Conservation (phyloP, 2,113 vertebrate species). For the Coregonus clupeaformis region DNA sequence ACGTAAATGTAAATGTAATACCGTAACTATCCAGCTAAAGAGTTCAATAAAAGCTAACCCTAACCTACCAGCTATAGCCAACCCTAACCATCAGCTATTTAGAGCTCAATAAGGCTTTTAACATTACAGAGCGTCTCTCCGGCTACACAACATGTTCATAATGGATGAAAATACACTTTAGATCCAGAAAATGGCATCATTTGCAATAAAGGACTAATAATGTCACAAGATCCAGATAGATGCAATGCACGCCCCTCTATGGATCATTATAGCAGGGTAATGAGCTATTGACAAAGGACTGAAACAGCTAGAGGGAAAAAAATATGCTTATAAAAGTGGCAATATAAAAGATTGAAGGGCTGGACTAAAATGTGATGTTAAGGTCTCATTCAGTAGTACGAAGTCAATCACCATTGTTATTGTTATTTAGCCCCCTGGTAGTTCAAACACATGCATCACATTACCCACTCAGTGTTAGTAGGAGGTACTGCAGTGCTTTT, state of each 20-base stretch:
- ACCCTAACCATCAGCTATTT: background rate
- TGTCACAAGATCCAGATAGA: background rate
- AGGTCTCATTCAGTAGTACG: background rate
- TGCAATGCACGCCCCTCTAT: background rate
- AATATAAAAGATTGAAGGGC: background rate
- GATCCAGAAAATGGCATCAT: background rate
- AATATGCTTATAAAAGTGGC: background rate
- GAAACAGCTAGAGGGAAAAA: constrained; percentile 12
- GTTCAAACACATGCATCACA: background rate
- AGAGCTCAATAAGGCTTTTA: background rate
- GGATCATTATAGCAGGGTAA: background rate
- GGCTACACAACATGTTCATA: constrained; percentile 1
- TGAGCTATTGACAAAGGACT: background rate
- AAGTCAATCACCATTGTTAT: background rate
- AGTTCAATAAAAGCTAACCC: no score
- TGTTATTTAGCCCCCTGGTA: background rate
- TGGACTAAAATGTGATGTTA: background rate
- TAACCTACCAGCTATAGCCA: no score
- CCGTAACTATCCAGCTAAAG: background rate
- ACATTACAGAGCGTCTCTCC: constrained; percentile 4
- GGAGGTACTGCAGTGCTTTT: background rate
- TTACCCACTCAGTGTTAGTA: background rate
- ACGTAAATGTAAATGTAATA: no score
- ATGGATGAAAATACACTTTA: background rate
- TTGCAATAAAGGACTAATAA: background rate